Evolutionary conservation across 2,888 invertebrate species (phyloP).

Genomic region (Idaea straminata): DNA sequence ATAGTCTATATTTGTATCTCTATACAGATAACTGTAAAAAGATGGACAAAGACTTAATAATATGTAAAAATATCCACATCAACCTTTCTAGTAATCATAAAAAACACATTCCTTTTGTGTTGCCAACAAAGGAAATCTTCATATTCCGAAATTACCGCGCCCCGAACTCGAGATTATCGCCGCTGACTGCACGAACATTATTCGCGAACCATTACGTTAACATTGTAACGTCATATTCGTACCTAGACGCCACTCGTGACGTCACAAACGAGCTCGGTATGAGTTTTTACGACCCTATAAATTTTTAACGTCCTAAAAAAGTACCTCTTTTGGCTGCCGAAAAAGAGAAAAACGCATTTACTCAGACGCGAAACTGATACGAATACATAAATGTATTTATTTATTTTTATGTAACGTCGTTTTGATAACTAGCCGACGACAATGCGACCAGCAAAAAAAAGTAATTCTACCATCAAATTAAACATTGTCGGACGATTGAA

Average conservation of each 20-base stretch:
- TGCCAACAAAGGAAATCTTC: neutral
- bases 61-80: constrained; percentile 1
- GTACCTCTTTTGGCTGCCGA: constrained; percentile 52
- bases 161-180: constrained; percentile 1
- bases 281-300: constrained; percentile 71
- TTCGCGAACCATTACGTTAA: constrained; percentile 40
- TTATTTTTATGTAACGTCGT: neutral
- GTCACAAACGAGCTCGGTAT: constrained; percentile 56
- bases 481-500: too few relatives aligned
- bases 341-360: constrained; percentile 46
- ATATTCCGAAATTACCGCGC: neutral
- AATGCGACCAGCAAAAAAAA: too few relatives aligned
- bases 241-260: constrained; percentile 46
- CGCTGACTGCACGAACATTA: constrained; percentile 23
- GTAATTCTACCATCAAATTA: too few relatives aligned
- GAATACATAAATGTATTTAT: constrained; percentile 38
- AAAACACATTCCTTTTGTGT: neutral
- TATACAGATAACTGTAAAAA: neutral
- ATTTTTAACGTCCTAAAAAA: constrained; percentile 73
- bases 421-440: too few relatives aligned
- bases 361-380: constrained; percentile 39
- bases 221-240: constrained; percentile 60
- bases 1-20: neutral
- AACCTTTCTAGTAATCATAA: constrained; percentile 1
- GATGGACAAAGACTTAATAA: neutral